Percentiles rank a stretch among this genome's conserved stretches.
Evolutionary conservation across 2,113 vertebrate genomes (phyloP).

Genomic region (Bubalus kerabau): DNA sequence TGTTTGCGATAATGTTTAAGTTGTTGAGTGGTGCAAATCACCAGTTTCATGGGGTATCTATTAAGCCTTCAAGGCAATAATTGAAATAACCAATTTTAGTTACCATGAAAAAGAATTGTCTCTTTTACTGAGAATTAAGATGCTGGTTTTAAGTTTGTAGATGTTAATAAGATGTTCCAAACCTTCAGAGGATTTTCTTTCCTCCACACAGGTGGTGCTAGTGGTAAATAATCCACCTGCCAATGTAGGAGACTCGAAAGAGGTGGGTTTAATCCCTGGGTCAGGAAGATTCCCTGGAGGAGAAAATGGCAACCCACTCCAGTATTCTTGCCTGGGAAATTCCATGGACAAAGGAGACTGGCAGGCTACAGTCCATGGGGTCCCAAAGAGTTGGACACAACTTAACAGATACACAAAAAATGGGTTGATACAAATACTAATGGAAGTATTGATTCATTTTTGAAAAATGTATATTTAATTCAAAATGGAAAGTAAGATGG

Average conservation of each 20-base stretch:
- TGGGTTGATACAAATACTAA: slow-evolving; percentile 30
- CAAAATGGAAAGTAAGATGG: slow-evolving; percentile 28
- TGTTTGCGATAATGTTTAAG: neutral
- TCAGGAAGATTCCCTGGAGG: neutral
- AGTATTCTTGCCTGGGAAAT: neutral
- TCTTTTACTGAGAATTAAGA: neutral
- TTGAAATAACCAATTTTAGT: neutral
- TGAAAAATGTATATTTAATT: slow-evolving; percentile 19
- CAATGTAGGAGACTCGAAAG: neutral
- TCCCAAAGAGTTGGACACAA: neutral
- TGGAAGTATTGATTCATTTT: neutral
- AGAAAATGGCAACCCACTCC: neutral
- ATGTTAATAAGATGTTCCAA: neutral
- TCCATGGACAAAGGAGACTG: neutral
- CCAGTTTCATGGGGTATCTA: neutral
- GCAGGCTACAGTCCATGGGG: neutral
- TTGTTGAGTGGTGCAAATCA: neutral
- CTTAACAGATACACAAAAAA: neutral
- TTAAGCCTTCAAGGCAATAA: neutral
- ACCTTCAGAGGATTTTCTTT: slow-evolving; percentile 2
- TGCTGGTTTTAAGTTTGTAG: neutral
- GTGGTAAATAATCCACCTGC: neutral
- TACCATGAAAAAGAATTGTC: neutral
- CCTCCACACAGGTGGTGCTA: neutral
- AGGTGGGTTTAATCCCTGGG: neutral